phyloP scores from a whole-genome alignment of 2,888 invertebrate species.

The Acanthosepion pharaonis region DNA sequence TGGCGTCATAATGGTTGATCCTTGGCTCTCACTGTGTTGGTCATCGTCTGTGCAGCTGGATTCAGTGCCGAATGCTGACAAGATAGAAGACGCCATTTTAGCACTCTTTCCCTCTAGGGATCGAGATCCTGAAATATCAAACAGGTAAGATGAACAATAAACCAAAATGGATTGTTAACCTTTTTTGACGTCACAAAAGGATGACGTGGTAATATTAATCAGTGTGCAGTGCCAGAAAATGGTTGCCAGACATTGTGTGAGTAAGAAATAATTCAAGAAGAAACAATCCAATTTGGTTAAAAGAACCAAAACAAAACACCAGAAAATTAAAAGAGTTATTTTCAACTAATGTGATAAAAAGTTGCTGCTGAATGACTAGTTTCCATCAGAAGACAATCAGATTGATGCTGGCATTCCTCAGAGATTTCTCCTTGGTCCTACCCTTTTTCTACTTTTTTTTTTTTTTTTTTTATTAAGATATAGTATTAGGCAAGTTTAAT shows the following conservation, averaged over 20 bases:
- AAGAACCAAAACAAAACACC: background rate
- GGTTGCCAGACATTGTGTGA: background rate
- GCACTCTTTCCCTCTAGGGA: constrained; percentile 52
- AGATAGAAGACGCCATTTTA: constrained; percentile 66
- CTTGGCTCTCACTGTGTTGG: constrained; percentile 57
- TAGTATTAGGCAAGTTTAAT: too few species aligned
- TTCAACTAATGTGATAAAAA: too few species aligned
- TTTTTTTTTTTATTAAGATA: too few species aligned
- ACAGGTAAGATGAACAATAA: background rate
- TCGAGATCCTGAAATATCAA: constrained; percentile 54
- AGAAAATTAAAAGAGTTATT: background rate
- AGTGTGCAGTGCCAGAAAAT: background rate
- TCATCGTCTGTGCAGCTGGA: constrained; percentile 61
- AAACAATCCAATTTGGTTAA: background rate
- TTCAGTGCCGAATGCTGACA: constrained; percentile 62
- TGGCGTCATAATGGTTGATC: constrained; percentile 53
- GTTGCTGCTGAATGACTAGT: too few species aligned
- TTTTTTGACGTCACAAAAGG: background rate
- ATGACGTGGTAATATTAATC: background rate
- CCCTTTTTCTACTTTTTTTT: too few species aligned
- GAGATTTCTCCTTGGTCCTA: too few species aligned
- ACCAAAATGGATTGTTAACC: background rate
- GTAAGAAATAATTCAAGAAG: background rate
- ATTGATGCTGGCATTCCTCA: too few species aligned
- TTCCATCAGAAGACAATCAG: too few species aligned